Conservation (phyloP, 2,888 invertebrate species). For the Clunio marinus region DNA sequence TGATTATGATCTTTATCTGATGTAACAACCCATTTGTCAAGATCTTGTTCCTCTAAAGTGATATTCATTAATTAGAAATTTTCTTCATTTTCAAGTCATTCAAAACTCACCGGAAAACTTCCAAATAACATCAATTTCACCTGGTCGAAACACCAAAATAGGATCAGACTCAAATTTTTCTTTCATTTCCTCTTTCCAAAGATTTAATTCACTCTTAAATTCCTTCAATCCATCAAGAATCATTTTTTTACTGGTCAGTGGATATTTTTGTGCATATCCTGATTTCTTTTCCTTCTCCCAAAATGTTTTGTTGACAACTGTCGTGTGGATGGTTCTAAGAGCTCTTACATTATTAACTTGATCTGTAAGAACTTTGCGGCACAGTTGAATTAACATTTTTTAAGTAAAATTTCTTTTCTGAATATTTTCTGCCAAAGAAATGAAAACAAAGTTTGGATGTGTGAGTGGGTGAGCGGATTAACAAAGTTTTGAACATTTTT, state of each 20-base stretch:
- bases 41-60: slow-evolving; percentile 52
- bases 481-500: too few relatives aligned
- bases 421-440: too few relatives aligned
- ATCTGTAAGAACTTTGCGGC: too few relatives aligned
- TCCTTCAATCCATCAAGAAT: slow-evolving; percentile 62
- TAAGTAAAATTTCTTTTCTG: too few relatives aligned
- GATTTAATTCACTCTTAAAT: slow-evolving; percentile 61
- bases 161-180: slow-evolving; percentile 63
- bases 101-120: slow-evolving; percentile 54
- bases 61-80: slow-evolving; percentile 43
- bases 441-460: too few relatives aligned
- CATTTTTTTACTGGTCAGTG: slow-evolving; percentile 49
- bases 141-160: slow-evolving; percentile 53
- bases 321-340: slow-evolving; percentile 47
- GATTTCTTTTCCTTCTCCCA: slow-evolving; percentile 46
- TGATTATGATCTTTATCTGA: slow-evolving; percentile 76
- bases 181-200: slow-evolving; percentile 65
- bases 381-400: too few relatives aligned
- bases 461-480: too few relatives aligned
- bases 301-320: slow-evolving; percentile 45
- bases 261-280: slow-evolving; percentile 23
- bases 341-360: too few relatives aligned
- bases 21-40: slow-evolving; percentile 69
- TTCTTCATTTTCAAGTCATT: background rate
- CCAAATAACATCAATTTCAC: slow-evolving; percentile 71